A percentile compares a stretch with the other conserved stretches of the same genome.
These are phyloP conservation scores for Drosophila rubida DNA, from an alignment of 2,888 invertebrate species.

Conservation along the genomic window DNA sequence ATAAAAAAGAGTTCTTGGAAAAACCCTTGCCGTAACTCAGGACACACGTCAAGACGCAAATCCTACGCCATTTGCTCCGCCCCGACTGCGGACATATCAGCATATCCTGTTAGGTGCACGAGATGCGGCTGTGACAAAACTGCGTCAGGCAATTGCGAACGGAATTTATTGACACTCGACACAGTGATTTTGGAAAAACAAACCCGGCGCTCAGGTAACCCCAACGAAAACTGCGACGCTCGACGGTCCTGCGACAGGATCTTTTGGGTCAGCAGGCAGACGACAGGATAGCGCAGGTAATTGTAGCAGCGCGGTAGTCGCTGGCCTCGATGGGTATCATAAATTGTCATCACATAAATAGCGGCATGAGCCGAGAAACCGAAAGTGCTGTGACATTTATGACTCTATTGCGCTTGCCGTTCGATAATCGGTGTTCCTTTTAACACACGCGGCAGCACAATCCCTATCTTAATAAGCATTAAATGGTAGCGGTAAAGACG, in stretches of 20 bases:
- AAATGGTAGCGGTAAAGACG: conserved; percentile 77
- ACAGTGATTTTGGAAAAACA: conserved; percentile 55
- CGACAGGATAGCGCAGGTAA: background rate
- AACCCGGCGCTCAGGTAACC: conserved; percentile 29
- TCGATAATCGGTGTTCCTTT: conserved; percentile 55
- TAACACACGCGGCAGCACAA: conserved; percentile 31
- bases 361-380: conserved; percentile 39
- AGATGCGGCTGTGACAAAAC: conserved; percentile 48
- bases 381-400: conserved; percentile 76
- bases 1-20: conserved; percentile 35
- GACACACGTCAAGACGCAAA: conserved; percentile 36
- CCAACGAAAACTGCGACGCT: background rate
- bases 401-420: conserved; percentile 70
- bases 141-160: conserved; percentile 70
- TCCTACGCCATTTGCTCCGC: background rate
- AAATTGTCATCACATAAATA: conserved; percentile 82
- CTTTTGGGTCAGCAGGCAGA: background rate
- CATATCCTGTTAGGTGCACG: conserved; percentile 46
- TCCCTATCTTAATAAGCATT: conserved; percentile 79
- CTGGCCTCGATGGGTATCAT: conserved; percentile 68
- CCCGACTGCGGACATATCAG: conserved; percentile 26
- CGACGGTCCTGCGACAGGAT: conserved; percentile 8
- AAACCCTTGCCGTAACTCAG: conserved; percentile 55
- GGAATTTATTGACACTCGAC: conserved; percentile 77
- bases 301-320: conserved; percentile 34